Conservation (phyloP, 2,113 vertebrate genomes). For the Sphyrna mokarran region DNA sequence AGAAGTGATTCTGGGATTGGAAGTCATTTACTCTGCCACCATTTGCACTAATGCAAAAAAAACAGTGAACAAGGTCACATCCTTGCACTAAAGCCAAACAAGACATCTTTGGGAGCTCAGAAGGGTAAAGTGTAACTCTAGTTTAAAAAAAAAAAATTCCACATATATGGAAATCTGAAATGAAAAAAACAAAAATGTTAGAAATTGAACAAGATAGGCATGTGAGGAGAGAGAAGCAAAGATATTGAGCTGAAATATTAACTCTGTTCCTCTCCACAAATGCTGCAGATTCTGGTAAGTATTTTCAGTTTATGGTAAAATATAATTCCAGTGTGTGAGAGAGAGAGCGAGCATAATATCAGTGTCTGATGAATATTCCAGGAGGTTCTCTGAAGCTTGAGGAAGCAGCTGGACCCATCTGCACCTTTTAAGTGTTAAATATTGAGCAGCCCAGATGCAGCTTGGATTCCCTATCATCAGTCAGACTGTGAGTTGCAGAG, state of each 20-base stretch:
- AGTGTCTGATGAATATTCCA: neutral
- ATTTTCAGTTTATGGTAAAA: neutral
- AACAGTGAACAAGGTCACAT: neutral
- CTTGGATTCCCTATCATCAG: neutral
- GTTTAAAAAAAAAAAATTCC: neutral
- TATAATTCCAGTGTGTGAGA: neutral
- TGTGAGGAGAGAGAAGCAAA: neutral
- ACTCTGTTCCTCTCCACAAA: neutral
- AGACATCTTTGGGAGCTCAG: neutral
- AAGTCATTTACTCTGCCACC: neutral
- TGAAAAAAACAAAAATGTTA: neutral
- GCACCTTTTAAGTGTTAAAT: neutral
- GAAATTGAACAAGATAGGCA: neutral
- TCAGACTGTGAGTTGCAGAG: neutral
- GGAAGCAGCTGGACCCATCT: neutral
- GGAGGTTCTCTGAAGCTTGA: neutral
- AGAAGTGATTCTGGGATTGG: neutral
- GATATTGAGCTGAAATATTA: neutral
- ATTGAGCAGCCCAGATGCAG: neutral
- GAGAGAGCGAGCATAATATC: neutral
- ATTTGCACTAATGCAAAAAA: neutral
- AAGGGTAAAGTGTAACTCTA: neutral
- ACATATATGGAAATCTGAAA: neutral
- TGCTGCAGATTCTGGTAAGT: neutral
- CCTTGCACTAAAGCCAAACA: neutral